phyloP scores from a whole-genome alignment of 35 echinoderm and acorn worm genomes.

The Strongylocentrotus purpuratus region DNA sequence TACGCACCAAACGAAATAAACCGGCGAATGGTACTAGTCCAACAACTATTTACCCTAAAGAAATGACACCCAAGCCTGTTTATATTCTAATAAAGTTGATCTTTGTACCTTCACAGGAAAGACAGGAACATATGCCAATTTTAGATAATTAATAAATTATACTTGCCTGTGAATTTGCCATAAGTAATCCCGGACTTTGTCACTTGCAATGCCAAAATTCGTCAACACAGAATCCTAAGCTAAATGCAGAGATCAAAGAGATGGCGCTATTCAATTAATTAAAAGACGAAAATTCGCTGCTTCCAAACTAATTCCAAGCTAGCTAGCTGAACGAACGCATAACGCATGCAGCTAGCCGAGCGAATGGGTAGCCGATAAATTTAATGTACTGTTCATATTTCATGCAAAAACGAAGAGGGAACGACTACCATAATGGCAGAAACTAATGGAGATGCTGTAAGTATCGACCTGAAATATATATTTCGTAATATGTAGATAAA shows the following conservation, averaged over 20 bases:
- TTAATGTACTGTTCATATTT: not conserved
- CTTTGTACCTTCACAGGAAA: not conserved
- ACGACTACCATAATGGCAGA: not conserved
- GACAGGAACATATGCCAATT: not conserved
- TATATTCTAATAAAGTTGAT: not conserved
- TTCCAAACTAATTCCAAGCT: no score
- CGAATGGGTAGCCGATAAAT: not conserved
- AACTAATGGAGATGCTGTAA: not conserved
- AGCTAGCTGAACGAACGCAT: no score
- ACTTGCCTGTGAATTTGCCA: conserved; percentile 16
- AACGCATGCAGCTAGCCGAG: not conserved
- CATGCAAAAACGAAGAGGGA: not conserved
- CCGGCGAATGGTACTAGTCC: no score
- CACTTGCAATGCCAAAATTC: not conserved
- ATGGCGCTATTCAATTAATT: not conserved
- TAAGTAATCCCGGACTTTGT: not conserved
- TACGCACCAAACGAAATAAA: no score
- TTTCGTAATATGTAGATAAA: not conserved
- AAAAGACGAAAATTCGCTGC: not conserved
- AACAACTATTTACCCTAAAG: no score
- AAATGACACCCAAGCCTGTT: no score
- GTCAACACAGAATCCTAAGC: no score
- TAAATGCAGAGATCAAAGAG: not conserved
- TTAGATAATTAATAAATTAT: not conserved
- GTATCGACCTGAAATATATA: not conserved